Conservation (phyloP, 2,797 vertebrate genomes). For the Gymnoscopelus microlampas region DNA sequence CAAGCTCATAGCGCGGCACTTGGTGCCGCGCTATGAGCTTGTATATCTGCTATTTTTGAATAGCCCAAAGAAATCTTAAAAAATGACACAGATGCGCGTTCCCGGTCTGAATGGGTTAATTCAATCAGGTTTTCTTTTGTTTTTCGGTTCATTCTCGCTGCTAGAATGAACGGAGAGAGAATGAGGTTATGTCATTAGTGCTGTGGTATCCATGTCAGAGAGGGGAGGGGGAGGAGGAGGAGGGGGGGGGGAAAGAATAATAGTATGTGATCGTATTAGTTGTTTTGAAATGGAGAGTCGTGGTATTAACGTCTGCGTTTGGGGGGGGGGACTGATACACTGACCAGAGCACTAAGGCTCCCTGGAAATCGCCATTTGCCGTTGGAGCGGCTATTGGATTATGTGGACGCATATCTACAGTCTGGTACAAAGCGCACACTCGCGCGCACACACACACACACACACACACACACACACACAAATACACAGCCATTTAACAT, state of each 20-base stretch:
- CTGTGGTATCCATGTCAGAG: slow-evolving; percentile 73
- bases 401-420: slow-evolving; percentile 53
- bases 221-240: slow-evolving; percentile 15
- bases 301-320: slow-evolving; percentile 73
- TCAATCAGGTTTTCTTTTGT: slow-evolving; percentile 46
- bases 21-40: too few species aligned
- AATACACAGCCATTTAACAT: background rate
- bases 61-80: too few species aligned
- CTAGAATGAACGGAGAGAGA: slow-evolving; percentile 75
- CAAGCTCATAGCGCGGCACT: too few species aligned
- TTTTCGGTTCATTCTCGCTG: slow-evolving; percentile 42
- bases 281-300: slow-evolving; percentile 63
- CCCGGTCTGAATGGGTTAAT: slow-evolving; percentile 38
- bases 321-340: slow-evolving; percentile 69
- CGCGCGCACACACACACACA: background rate
- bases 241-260: slow-evolving; percentile 27
- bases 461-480: background rate
- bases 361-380: slow-evolving; percentile 47
- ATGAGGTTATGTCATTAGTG: slow-evolving; percentile 71
- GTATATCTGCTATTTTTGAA: too few species aligned
- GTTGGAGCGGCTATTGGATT: slow-evolving; percentile 56
- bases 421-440: slow-evolving; percentile 21
- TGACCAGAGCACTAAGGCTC: slow-evolving; percentile 69
- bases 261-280: slow-evolving; percentile 75
- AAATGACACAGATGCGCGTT: too few species aligned